Conservation (phyloP, 2,113 vertebrate genomes). For the Oncorhynchus keta region DNA sequence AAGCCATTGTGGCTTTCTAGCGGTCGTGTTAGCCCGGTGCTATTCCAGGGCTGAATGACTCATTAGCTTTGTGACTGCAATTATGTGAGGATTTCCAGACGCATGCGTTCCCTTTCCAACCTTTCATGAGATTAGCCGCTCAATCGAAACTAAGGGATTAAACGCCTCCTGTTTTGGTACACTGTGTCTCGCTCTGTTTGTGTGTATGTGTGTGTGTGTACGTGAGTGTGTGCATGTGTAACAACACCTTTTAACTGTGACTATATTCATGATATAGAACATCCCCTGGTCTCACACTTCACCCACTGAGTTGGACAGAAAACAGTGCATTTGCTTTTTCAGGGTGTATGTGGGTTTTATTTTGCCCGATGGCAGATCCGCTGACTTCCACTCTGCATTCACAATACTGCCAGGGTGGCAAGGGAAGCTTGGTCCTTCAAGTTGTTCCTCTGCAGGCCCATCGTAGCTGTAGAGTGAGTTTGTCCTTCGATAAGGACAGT, state of each 20-base stretch:
- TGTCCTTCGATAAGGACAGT: slow-evolving; percentile 36
- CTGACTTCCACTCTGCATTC: neutral
- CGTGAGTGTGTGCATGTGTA: too few relatives aligned
- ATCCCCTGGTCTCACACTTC: neutral
- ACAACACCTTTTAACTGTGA: too few relatives aligned
- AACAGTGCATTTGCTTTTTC: neutral
- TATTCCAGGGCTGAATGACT: slow-evolving; percentile 58
- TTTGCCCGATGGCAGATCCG: too few relatives aligned
- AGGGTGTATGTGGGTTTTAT: neutral
- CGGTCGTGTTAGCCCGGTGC: slow-evolving; percentile 20
- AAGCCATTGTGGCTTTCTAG: neutral
- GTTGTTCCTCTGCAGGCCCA: slow-evolving; percentile 8
- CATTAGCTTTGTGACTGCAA: slow-evolving; percentile 71
- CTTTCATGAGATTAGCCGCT: slow-evolving; percentile 60
- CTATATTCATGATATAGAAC: too few relatives aligned
- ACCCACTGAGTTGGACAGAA: neutral
- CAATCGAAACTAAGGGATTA: slow-evolving; percentile 62
- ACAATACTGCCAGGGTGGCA: neutral
- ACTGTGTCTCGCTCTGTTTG: neutral
- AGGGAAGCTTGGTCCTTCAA: too few relatives aligned
- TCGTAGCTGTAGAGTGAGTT: slow-evolving; percentile 41
- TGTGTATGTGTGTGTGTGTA: slow-evolving; percentile 20
- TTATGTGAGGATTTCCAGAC: slow-evolving; percentile 57
- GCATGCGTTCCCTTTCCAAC: slow-evolving; percentile 48
- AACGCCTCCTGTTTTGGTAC: slow-evolving; percentile 42